Evolutionary conservation across 2,888 invertebrate genomes (phyloP).

Genomic region (Napeogenes inachia): DNA sequence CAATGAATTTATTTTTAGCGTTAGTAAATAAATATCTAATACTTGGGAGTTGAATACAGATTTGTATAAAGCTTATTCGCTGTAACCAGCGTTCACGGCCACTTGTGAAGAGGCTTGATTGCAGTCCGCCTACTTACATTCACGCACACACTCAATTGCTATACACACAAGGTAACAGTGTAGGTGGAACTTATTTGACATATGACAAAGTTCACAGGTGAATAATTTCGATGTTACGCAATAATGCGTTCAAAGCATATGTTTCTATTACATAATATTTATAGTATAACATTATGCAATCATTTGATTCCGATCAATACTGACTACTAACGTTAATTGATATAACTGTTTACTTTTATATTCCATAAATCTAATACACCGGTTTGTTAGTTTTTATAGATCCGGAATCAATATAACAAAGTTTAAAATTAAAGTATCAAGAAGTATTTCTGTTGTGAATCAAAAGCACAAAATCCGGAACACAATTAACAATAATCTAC

Average conservation of each 20-base stretch:
- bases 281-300: no score
- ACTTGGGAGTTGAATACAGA: slow-evolving; percentile 14
- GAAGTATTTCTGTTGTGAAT: slow-evolving; percentile 10
- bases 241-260: no score
- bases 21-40: slow-evolving; percentile 16
- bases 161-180: not conserved
- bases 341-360: no score
- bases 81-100: slow-evolving; percentile 59
- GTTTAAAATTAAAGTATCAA: slow-evolving; percentile 7
- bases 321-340: no score
- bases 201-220: not conserved
- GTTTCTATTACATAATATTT: no score
- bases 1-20: slow-evolving; percentile 13
- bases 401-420: no score
- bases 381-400: no score
- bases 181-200: not conserved
- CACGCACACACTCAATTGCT: slow-evolving; percentile 21
- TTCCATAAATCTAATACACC: no score
- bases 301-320: no score
- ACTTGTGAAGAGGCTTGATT: slow-evolving; percentile 60
- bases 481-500: slow-evolving; percentile 28
- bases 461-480: slow-evolving; percentile 11
- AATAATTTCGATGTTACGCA: no score
- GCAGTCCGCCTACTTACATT: slow-evolving; percentile 45
- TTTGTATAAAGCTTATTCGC: slow-evolving; percentile 40